Base-by-base conservation (phyloP, 2,797 vertebrate species). In the Protosalanx chinensis region DNA sequence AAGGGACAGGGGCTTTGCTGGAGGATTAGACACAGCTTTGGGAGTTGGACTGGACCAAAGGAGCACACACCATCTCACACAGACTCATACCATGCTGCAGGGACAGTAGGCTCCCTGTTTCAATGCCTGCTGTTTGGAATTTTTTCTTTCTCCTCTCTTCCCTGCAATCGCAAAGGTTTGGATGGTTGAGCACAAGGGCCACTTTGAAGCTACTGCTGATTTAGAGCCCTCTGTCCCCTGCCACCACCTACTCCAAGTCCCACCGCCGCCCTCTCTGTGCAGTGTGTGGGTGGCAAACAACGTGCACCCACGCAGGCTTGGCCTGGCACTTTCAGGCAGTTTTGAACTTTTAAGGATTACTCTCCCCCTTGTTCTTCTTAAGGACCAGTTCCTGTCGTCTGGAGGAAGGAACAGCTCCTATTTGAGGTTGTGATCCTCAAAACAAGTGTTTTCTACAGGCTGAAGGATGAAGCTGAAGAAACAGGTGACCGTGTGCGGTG, bases 401-500 rank as follows among this genome's bases (percentile, higher is more conserved):
- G 58, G 41, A 41, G 68, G 63, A 77, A 35, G 35, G 27, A 76
- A 56, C 27, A 53, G 10, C 6, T 33, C 57, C 51, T 51, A 74
- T 61, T 76, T 67, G 78, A 81, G 78, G 79, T 77, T 61, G 46
- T 79, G 73, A 29, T 60, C 72, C 67, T 8, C 61, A 71, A 74
- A 67, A 58, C 67, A 75, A 53, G 63, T 70, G 35, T 1, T 23
- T 79, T 77, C 79, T 76, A 71, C 0, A 30, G 59, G 60, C 70
- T 75, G 64, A 82, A 92, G 82, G 72, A 99, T 99, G 97, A 98
- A 98, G 93, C 93, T 98, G 86, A 98, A 97, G 88, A 99, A 98
- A 91, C 97, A 98, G 91, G 96, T 99, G 91, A 98, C 97, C 0
- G 96, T 98, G 72, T 99, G 97, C 8, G 97, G 98, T 59, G 98